Conservation (phyloP, 2,113 vertebrate genomes). For the Vombatus ursinus region DNA sequence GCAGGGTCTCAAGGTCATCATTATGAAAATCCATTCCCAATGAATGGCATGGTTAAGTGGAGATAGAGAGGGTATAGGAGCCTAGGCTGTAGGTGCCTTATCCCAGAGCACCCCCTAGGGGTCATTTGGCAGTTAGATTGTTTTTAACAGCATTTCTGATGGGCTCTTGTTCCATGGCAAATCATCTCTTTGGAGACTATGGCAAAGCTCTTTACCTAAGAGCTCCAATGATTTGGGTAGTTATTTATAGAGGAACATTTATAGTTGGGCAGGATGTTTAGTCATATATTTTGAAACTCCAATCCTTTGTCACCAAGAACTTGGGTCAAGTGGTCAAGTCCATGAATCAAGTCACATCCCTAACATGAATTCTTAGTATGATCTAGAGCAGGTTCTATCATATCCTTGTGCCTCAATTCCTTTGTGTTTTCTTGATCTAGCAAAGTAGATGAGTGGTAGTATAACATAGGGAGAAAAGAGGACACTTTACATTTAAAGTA, state of each 20-base stretch:
- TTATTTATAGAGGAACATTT: background rate
- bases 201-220: background rate
- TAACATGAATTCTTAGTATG: background rate
- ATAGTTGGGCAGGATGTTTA: background rate
- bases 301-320: background rate
- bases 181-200: background rate
- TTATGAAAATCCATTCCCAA: background rate
- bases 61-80: background rate
- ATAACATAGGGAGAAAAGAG: background rate
- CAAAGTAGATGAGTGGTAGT: background rate
- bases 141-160: background rate
- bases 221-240: background rate
- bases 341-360: background rate
- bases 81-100: background rate
- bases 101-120: background rate
- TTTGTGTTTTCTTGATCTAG: background rate
- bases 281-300: background rate
- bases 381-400: background rate
- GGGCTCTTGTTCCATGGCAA: background rate
- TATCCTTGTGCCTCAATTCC: background rate
- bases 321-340: background rate
- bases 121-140: background rate
- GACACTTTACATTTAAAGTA: background rate
- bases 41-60: background rate
- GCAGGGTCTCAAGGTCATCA: background rate